A percentile compares a stretch with the other conserved stretches of the same genome.
Conservation (phyloP, 2,113 vertebrate species). For the Cairina moschata region DNA sequence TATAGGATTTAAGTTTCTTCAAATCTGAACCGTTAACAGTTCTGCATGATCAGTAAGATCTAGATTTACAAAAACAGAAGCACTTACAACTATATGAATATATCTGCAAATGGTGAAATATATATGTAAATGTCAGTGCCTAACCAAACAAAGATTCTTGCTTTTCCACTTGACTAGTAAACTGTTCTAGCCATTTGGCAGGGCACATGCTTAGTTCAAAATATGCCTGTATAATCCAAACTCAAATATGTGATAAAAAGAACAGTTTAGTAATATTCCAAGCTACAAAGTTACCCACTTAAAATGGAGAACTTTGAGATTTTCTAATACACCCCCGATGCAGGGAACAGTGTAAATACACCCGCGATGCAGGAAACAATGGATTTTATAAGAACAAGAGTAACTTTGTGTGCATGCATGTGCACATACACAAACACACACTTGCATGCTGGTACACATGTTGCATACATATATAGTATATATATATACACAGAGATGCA, state of each 20-base stretch:
- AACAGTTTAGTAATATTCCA: neutral
- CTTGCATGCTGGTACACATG: neutral
- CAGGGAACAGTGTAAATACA: neutral
- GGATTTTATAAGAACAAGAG: neutral
- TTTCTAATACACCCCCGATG: neutral
- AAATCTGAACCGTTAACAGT: neutral
- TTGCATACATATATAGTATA: neutral
- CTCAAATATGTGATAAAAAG: neutral
- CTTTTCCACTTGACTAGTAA: conserved; percentile 40
- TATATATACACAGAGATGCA: neutral
- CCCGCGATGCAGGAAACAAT: neutral
- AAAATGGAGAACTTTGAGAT: neutral
- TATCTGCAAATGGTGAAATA: conserved; percentile 5
- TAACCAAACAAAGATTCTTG: conserved; percentile 43
- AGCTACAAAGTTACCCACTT: neutral
- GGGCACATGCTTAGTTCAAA: neutral
- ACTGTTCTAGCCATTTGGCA: conserved; percentile 7
- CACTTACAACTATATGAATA: neutral
- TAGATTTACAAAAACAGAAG: neutral
- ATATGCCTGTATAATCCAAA: neutral
- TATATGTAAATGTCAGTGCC: neutral
- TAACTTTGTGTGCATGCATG: neutral
- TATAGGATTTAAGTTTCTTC: neutral
- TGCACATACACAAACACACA: rapidly evolving
- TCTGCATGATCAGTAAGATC: neutral